Percentiles rank a stretch among this genome's conserved stretches.
Conservation (phyloP, 2,888 invertebrate genomes). For the Rapana venosa region DNA sequence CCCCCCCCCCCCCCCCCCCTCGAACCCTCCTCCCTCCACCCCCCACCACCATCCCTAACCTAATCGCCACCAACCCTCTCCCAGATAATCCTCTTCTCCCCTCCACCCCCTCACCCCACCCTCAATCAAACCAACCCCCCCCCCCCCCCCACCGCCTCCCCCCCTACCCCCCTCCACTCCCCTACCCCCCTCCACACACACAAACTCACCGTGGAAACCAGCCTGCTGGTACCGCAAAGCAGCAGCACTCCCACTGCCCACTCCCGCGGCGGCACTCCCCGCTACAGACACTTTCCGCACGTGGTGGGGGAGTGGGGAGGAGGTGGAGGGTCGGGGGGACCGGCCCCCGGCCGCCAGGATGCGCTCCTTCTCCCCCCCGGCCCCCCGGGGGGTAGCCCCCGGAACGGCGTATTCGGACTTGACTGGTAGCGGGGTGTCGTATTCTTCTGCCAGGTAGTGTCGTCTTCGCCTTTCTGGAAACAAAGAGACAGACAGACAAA, state of each 20-base stretch:
- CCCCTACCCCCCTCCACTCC: too few relatives aligned
- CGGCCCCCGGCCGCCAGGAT: constrained; percentile 7
- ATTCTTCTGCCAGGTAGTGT: constrained; percentile 40
- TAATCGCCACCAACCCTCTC: background rate
- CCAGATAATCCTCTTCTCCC: background rate
- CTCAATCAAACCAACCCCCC: too few relatives aligned
- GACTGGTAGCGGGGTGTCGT: constrained; percentile 40
- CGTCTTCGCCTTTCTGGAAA: constrained; percentile 37
- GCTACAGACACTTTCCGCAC: background rate
- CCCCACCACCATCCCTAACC: too few relatives aligned
- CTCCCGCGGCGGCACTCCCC: constrained; percentile 7
- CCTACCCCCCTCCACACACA: background rate
- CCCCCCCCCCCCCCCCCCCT: too few relatives aligned
- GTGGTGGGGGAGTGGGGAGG: constrained; percentile 39
- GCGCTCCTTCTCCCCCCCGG: constrained; percentile 29
- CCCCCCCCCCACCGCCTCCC: too few relatives aligned
- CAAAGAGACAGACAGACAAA: background rate
- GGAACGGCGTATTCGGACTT: constrained; percentile 30
- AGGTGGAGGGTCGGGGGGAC: constrained; percentile 36
- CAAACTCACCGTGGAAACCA: background rate
- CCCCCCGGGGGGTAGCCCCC: background rate
- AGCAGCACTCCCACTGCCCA: background rate
- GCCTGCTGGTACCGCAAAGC: constrained; percentile 33
- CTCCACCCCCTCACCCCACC: background rate
- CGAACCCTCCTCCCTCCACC: too few relatives aligned